These are phyloP conservation scores for Drosophila recens DNA, from an alignment of 2,888 invertebrate genomes.

Conservation along the genomic window DNA sequence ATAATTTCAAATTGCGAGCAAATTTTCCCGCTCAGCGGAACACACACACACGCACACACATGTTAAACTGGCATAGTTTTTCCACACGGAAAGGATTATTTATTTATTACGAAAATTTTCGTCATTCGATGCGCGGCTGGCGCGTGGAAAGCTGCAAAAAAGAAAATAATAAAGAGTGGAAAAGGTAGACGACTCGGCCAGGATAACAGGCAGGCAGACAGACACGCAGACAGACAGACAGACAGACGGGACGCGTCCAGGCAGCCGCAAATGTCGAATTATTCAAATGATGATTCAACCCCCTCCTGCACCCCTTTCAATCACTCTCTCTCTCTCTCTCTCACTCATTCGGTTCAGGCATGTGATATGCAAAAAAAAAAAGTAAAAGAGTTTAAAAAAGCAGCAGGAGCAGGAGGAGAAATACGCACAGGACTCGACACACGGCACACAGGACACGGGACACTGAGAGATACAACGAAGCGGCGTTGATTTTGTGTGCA, in stretches of 20 bases:
- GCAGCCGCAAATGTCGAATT: slow-evolving; percentile 78
- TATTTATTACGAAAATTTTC: slow-evolving; percentile 79
- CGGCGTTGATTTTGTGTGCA: slow-evolving; percentile 74
- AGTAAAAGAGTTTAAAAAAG: slow-evolving; percentile 14
- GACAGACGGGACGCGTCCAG: slow-evolving; percentile 43
- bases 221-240: slow-evolving; percentile 17
- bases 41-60: slow-evolving; percentile 38
- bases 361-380: slow-evolving; percentile 73
- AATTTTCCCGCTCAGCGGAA: slow-evolving; percentile 63
- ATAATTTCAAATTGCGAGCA: slow-evolving; percentile 78
- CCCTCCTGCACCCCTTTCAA: slow-evolving; percentile 54
- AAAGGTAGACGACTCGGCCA: slow-evolving; percentile 32
- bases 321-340: neutral
- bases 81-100: slow-evolving; percentile 74
- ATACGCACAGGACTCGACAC: slow-evolving; percentile 57
- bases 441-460: slow-evolving; percentile 64
- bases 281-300: slow-evolving; percentile 80
- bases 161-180: slow-evolving; percentile 41
- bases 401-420: slow-evolving; percentile 16
- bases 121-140: slow-evolving; percentile 78
- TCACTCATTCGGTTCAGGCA: slow-evolving; percentile 38
- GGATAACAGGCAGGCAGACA: slow-evolving; percentile 14
- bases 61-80: slow-evolving; percentile 68
- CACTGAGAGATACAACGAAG: slow-evolving; percentile 58
- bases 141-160: slow-evolving; percentile 74